Percentiles rank a stretch among this genome's conserved stretches.
phyloP scores from a whole-genome alignment of 2,113 vertebrate genomes.

The Eubucco bourcierii region DNA sequence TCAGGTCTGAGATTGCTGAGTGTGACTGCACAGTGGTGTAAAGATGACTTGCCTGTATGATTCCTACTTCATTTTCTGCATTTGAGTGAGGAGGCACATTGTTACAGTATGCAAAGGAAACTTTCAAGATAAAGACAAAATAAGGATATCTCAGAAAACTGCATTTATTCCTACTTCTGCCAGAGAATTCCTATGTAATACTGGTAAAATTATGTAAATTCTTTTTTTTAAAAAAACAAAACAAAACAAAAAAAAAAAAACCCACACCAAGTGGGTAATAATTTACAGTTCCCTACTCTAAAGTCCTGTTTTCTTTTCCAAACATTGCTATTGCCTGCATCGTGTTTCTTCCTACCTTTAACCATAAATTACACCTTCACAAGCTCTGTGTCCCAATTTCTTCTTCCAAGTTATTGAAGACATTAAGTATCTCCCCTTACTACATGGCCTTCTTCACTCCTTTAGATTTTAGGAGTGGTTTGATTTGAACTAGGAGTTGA shows the following conservation, averaged over 20 bases:
- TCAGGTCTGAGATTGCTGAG: neutral
- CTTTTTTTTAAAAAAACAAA: neutral
- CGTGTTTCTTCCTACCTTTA: neutral
- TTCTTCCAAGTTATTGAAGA: neutral
- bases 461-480: too few relatives aligned
- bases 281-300: neutral
- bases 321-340: neutral
- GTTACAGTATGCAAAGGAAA: neutral
- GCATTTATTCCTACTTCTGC: neutral
- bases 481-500: too few relatives aligned
- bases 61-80: neutral
- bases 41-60: neutral
- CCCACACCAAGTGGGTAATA: neutral
- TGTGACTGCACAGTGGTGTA: neutral
- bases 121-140: neutral
- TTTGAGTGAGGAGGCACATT: neutral
- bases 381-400: neutral
- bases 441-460: neutral
- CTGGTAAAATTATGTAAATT: rapidly evolving
- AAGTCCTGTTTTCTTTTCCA: neutral
- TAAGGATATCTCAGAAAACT: neutral
- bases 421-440: neutral
- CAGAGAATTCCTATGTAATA: neutral
- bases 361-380: neutral
- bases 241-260: too few relatives aligned